Conservation (phyloP, 2,797 vertebrate species). For the Pitangus sulphuratus region DNA sequence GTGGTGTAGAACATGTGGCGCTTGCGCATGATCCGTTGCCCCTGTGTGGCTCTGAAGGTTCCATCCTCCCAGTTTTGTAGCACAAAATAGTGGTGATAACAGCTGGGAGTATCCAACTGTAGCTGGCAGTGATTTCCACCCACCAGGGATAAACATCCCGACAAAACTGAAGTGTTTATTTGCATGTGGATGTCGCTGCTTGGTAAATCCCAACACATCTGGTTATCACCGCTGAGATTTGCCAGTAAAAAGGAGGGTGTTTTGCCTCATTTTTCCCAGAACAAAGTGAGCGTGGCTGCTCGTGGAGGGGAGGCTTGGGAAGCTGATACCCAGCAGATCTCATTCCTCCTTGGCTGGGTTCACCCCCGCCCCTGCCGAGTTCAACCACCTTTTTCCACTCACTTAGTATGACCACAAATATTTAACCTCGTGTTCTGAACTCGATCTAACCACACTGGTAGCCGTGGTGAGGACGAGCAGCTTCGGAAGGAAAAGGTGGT, state of each 20-base stretch:
- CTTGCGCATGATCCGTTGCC: neutral
- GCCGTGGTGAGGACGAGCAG: neutral
- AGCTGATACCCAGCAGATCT: neutral
- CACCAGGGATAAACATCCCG: slow-evolving; percentile 54
- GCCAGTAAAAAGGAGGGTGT: slow-evolving; percentile 37
- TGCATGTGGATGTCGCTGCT: slow-evolving; percentile 57
- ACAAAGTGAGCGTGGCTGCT: slow-evolving; percentile 25
- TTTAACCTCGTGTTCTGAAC: slow-evolving; percentile 35
- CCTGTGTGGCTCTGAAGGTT: neutral
- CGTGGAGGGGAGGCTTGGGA: neutral
- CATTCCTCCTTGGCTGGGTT: neutral
- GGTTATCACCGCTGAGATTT: slow-evolving; percentile 43
- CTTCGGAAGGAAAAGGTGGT: neutral
- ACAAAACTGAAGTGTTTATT: slow-evolving; percentile 53
- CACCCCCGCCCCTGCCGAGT: neutral
- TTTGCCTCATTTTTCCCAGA: slow-evolving; percentile 34
- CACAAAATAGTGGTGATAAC: neutral
- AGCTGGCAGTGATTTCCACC: slow-evolving; percentile 26
- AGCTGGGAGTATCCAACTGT: slow-evolving; percentile 38
- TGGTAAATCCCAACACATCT: slow-evolving; percentile 66
- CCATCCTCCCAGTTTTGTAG: neutral
- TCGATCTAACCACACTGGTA: slow-evolving; percentile 17
- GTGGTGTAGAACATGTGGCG: neutral
- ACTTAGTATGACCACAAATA: slow-evolving; percentile 29
- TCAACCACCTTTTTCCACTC: slow-evolving; percentile 44